Conservation (phyloP, 2,888 invertebrate species). For the Miltochrista miniata region DNA sequence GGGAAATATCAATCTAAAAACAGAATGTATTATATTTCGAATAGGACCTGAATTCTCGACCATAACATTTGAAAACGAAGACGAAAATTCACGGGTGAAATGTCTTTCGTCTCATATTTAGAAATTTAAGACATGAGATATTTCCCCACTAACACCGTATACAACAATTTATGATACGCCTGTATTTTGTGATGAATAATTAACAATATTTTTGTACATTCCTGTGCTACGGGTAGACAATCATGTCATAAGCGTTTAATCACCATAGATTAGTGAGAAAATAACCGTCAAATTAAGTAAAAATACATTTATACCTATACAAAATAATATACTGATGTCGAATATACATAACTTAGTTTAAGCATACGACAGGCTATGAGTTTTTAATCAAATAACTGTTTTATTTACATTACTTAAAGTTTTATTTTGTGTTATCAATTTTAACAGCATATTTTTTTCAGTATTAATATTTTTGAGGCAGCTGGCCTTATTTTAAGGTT, state of each 20-base stretch:
- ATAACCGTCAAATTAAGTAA: slow-evolving; percentile 45
- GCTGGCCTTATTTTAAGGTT: slow-evolving; percentile 16
- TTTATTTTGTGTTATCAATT: slow-evolving; percentile 39
- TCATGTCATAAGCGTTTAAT: slow-evolving; percentile 28
- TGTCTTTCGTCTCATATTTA: too few species aligned
- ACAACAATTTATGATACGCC: slow-evolving; percentile 48
- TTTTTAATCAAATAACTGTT: slow-evolving; percentile 38
- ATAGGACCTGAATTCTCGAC: too few species aligned
- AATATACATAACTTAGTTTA: slow-evolving; percentile 32
- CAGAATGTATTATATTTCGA: too few species aligned
- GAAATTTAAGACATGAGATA: too few species aligned
- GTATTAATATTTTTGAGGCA: slow-evolving; percentile 45
- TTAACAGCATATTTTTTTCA: slow-evolving; percentile 41
- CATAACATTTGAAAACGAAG: too few species aligned
- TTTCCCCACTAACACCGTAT: slow-evolving; percentile 11
- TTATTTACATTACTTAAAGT: slow-evolving; percentile 41
- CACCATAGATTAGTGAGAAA: slow-evolving; percentile 33
- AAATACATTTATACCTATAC: slow-evolving; percentile 41
- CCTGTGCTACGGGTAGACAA: slow-evolving; percentile 75
- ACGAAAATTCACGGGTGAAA: too few species aligned
- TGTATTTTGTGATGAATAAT: slow-evolving; percentile 72
- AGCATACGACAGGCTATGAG: slow-evolving; percentile 44
- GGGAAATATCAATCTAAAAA: too few species aligned
- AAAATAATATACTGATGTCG: slow-evolving; percentile 8
- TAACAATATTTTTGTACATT: slow-evolving; percentile 80